Conservation (phyloP, 2,113 vertebrate species). For the Progne subis region DNA sequence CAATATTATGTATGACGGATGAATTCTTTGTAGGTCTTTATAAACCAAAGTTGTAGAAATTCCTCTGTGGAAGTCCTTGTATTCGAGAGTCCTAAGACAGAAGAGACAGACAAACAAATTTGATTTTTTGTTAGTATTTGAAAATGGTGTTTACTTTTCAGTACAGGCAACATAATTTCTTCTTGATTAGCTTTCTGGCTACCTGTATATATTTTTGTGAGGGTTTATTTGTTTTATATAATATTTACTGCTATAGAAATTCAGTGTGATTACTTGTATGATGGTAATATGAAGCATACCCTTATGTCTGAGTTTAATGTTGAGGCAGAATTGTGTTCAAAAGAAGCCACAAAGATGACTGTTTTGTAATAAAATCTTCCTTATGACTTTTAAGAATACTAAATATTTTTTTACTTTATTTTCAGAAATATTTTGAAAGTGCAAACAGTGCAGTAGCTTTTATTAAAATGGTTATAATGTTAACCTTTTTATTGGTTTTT, state of each 20-base stretch:
- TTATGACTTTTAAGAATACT: neutral
- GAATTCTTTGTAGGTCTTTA: constrained; percentile 48
- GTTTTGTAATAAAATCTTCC: constrained; percentile 28
- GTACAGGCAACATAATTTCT: neutral
- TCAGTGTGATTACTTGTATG: neutral
- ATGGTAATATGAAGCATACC: neutral
- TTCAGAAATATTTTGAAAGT: constrained; percentile 3
- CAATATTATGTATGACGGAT: neutral
- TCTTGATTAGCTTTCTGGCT: neutral
- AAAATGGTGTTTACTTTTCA: neutral
- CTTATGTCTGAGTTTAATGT: neutral
- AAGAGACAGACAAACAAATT: neutral
- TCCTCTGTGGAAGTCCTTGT: neutral
- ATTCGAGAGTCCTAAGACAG: neutral
- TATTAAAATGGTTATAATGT: neutral
- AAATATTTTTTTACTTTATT: constrained; percentile 48
- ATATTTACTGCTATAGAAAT: neutral
- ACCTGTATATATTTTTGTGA: constrained; percentile 1
- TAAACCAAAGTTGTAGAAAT: constrained; percentile 59
- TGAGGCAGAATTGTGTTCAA: neutral
- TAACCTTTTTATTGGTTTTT: constrained; percentile 27
- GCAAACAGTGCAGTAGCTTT: neutral
- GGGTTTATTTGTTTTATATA: neutral
- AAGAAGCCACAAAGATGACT: neutral
- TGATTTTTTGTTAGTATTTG: neutral